These are phyloP conservation scores for Synanceia verrucosa DNA, from an alignment of 2,797 vertebrate genomes.

Conservation along the genomic window DNA sequence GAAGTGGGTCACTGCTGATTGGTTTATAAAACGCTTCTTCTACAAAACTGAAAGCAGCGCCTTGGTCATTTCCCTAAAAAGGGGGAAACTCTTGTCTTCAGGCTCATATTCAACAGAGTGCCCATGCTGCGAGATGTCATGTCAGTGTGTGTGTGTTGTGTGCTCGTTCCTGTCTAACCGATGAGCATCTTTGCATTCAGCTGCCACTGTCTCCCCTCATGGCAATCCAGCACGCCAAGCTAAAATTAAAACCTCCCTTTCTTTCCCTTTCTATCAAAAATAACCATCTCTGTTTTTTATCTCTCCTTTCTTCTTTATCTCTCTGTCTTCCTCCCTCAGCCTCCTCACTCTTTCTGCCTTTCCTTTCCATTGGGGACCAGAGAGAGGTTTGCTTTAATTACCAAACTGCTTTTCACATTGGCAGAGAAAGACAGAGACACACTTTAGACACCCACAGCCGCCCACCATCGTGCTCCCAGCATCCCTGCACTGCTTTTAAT, in stretches of 20 bases:
- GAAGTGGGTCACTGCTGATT: constrained; percentile 54
- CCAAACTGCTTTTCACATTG: constrained; percentile 74
- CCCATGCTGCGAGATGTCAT: constrained; percentile 7
- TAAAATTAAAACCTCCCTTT: constrained; percentile 71
- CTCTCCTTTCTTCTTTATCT: constrained; percentile 59
- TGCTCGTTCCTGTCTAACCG: constrained; percentile 27
- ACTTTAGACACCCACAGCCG: constrained; percentile 63
- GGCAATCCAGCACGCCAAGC: constrained; percentile 49
- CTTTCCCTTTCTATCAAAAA: constrained; percentile 64
- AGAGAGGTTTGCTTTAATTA: constrained; percentile 79
- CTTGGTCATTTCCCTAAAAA: constrained; percentile 39
- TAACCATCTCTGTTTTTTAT: constrained; percentile 64
- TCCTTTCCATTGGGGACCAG: constrained; percentile 53
- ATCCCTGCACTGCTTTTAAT: constrained; percentile 41
- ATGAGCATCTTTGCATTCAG: constrained; percentile 64
- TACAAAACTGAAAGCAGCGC: constrained; percentile 31
- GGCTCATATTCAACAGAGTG: constrained; percentile 21
- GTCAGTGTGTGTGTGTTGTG: background rate
- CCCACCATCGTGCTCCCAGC: constrained; percentile 60
- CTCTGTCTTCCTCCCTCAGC: constrained; percentile 44
- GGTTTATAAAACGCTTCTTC: constrained; percentile 32
- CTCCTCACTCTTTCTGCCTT: constrained; percentile 59
- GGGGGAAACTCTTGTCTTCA: constrained; percentile 43
- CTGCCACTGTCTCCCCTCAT: constrained; percentile 47
- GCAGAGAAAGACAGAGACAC: constrained; percentile 57